A percentile compares a stretch with the other conserved stretches of the same genome.
Conservation (phyloP, 2,888 invertebrate species). For the Troides aeacus region DNA sequence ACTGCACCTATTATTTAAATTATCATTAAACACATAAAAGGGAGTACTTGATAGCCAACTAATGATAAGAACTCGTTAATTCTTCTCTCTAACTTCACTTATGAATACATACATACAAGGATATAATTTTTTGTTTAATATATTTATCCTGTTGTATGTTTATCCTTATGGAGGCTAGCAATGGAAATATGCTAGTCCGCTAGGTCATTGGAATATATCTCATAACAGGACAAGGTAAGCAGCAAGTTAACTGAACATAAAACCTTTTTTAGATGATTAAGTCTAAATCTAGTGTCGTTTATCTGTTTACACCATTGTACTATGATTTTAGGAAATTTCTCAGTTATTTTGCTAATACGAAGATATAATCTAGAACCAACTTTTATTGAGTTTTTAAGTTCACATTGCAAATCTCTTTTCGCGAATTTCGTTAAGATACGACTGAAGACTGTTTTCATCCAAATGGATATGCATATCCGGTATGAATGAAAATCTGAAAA, state of each 20-base stretch:
- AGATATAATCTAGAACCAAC: too few species aligned
- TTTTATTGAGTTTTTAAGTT: too few species aligned
- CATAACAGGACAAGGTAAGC: constrained; percentile 1
- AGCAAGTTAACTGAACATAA: background rate
- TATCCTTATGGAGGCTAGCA: background rate
- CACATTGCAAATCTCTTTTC: too few species aligned
- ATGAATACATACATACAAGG: background rate
- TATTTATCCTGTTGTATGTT: background rate
- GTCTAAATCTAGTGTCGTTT: too few species aligned
- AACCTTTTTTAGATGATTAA: background rate
- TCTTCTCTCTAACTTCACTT: background rate
- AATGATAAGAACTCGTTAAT: background rate
- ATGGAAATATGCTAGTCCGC: background rate
- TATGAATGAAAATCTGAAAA: background rate
- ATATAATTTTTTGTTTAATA: background rate
- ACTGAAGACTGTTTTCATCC: too few species aligned
- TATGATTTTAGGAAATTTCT: too few species aligned
- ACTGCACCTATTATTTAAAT: background rate
- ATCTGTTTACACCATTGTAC: too few species aligned
- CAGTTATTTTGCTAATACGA: too few species aligned
- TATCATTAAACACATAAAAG: constrained; percentile 1
- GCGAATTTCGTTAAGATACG: too few species aligned
- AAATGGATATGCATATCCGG: background rate
- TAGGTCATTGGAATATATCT: background rate
- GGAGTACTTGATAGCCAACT: background rate